Evolutionary conservation across 2,888 invertebrate genomes (phyloP), one percentile per base, ranked within the genome.

Genomic region (Helleia helle): DNA sequence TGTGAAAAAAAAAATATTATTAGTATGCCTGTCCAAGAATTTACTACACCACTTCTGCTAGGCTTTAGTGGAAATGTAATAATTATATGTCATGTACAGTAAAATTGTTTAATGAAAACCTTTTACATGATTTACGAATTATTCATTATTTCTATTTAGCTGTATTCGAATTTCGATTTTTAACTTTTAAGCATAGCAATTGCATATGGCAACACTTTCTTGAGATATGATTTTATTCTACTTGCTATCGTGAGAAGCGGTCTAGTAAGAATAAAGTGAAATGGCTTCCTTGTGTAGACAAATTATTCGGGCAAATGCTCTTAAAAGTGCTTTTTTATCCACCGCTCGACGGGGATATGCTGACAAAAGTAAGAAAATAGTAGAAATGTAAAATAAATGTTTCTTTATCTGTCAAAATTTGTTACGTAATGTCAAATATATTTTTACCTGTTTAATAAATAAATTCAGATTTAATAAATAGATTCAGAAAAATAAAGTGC

Each of bases 221-320:
- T 27, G 9, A 9, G 28, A 41, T 43, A 46, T 44, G 44, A 45
- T 47, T 47, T 49, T 47, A 52, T 49, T 50, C 53, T 71, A 76
- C 71, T 81, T 76, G 76, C 77, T 62, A 68, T 77, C 74, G 75
- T 71, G 56, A 73, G 76, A 81, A 74, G 69, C 76, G 77, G 68
- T 76, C 72, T 71, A 72, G 75, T 77, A 71, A 56, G 49, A 66
- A 71, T 59, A 55, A 56, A 60, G 58, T 59, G 87, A 87, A 88
- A 93, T 93, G 92, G 91, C 92, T 80, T 90, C 91, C 57, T 76
- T 92, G 70, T 92, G 90, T 84, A 88, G 90, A 80, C 90, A 90
- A 87, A 86, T 91, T 73, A 76, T 89, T 62, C 79, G 89, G 48
- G 88, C 86, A 81, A 81, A 87, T 66, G 87, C 89, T 58, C 86